These are phyloP conservation scores for Ostrea denselamellosa DNA, from an alignment of 1,140 invertebrate genomes.

Conservation along the genomic window DNA sequence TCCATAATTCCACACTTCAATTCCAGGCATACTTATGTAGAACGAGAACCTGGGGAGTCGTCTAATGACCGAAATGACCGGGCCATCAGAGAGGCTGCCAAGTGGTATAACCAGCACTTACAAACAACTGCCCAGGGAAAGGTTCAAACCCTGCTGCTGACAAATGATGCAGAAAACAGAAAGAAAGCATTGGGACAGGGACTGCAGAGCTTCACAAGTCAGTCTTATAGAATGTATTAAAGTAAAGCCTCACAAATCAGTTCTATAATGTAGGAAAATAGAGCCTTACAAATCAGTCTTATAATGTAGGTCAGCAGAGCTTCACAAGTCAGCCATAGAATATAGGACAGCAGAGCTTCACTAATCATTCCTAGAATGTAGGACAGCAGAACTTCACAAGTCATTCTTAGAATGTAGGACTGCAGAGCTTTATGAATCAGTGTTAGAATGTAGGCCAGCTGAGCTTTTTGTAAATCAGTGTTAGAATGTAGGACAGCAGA, in stretches of 20 bases:
- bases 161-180: slow-evolving; percentile 91
- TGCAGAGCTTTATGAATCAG: too few species aligned
- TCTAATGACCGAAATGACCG: slow-evolving; percentile 95
- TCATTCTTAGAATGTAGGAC: not conserved
- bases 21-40: slow-evolving; percentile 88
- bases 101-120: slow-evolving; percentile 89
- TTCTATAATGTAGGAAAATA: not conserved
- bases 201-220: slow-evolving; percentile 86
- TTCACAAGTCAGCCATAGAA: too few species aligned
- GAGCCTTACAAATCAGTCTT: too few species aligned
- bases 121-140: slow-evolving; percentile 67
- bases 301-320: slow-evolving; percentile 82
- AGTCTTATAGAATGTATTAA: too few species aligned
- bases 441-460: too few species aligned
- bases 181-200: slow-evolving; percentile 85
- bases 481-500: too few species aligned
- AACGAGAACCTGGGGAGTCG: slow-evolving; percentile 88
- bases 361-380: slow-evolving; percentile 81
- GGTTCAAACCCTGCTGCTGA: slow-evolving; percentile 88
- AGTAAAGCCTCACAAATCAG: not conserved
- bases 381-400: too few species aligned
- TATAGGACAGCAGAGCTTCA: slow-evolving; percentile 84
- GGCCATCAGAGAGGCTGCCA: slow-evolving; percentile 88
- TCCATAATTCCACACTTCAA: not conserved
- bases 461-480: too few species aligned